phyloP scores from a whole-genome alignment of 1,140 invertebrate species.

The Epicauta chinensis region DNA sequence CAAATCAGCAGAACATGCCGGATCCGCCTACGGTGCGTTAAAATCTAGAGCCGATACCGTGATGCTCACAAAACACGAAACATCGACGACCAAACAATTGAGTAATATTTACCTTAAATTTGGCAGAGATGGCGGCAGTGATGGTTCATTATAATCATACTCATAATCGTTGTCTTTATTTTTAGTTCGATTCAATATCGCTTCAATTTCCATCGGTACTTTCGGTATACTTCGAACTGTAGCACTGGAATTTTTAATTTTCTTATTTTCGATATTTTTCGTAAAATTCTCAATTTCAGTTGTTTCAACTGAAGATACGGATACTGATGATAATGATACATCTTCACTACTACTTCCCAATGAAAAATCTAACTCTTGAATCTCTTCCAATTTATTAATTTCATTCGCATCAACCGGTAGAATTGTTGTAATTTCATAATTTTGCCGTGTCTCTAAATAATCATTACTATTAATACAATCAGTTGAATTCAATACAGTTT shows the following conservation, averaged over 20 bases:
- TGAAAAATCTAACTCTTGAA: constrained; percentile 7
- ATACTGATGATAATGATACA: too few relatives aligned
- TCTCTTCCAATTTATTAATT: constrained; percentile 22
- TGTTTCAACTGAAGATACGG: neutral
- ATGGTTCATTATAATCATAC: constrained; percentile 61
- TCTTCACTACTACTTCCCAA: neutral
- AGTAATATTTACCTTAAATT: constrained; percentile 53
- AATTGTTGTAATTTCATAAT: constrained; percentile 14
- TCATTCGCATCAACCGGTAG: constrained; percentile 16
- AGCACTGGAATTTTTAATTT: constrained; percentile 13
- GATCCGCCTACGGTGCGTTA: too few relatives aligned
- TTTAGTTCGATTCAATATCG: constrained; percentile 41
- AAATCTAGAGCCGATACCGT: too few relatives aligned
- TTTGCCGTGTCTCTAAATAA: neutral
- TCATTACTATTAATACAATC: constrained; percentile 29
- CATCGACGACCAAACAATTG: too few relatives aligned
- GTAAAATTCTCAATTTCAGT: constrained; percentile 6
- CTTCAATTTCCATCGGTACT: constrained; percentile 37
- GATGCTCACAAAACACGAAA: too few relatives aligned
- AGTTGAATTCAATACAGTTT: constrained; percentile 32
- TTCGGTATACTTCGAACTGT: constrained; percentile 8
- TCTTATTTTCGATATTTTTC: constrained; percentile 15
- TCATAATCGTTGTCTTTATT: constrained; percentile 51
- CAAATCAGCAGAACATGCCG: too few relatives aligned
- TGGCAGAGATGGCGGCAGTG: constrained; percentile 65